phyloP scores from a whole-genome alignment of 64 coral and sea anemone genomes.

The Montipora capricornis region DNA sequence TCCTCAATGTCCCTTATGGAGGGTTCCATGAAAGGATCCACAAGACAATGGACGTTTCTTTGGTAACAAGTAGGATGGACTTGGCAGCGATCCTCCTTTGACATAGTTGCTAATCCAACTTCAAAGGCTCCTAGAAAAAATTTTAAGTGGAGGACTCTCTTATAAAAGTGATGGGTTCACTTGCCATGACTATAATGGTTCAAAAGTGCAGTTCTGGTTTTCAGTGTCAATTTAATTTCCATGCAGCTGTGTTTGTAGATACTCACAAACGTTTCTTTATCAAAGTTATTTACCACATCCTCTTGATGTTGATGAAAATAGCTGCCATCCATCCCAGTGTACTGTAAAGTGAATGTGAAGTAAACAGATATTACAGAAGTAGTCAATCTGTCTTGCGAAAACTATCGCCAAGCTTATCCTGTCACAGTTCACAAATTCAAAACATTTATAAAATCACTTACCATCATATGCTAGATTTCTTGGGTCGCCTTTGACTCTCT shows the following conservation, averaged over 20 bases:
- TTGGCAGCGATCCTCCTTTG: conserved; percentile 53
- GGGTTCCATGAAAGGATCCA: conserved; percentile 85
- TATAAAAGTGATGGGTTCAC: too few species aligned
- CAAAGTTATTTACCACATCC: conserved; percentile 5
- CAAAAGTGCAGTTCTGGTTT: too few species aligned
- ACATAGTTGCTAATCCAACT: conserved; percentile 71
- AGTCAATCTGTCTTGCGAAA: neutral
- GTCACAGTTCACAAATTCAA: neutral
- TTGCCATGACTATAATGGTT: too few species aligned
- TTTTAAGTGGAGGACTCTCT: neutral
- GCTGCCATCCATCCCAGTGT: conserved; percentile 71
- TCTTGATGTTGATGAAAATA: conserved; percentile 13
- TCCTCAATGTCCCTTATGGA: conserved; percentile 74
- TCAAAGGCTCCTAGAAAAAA: conserved; percentile 58
- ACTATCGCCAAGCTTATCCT: neutral
- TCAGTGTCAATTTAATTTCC: too few species aligned
- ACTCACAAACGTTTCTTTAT: neutral
- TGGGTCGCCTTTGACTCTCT: conserved; percentile 54
- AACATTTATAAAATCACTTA: neutral
- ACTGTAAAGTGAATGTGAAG: neutral
- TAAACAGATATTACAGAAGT: neutral
- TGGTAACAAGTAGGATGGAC: conserved; percentile 64
- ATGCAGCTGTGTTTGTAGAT: too few species aligned
- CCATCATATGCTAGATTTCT: conserved; percentile 72
- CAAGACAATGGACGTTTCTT: conserved; percentile 51